Conservation (phyloP, 2,888 invertebrate species). For the Aplocera efformata region DNA sequence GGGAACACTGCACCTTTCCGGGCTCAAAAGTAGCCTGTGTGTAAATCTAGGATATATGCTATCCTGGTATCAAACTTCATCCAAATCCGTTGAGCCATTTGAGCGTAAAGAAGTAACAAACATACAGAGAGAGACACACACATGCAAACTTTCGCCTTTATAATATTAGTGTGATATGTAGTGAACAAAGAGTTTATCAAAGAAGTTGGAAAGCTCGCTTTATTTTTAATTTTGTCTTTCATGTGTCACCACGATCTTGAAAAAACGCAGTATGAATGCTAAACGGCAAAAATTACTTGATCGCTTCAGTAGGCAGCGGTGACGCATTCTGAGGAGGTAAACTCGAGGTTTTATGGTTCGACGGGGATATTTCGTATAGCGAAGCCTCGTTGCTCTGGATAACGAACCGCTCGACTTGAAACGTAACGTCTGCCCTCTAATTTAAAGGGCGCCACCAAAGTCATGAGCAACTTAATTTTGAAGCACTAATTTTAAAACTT, state of each 20-base stretch:
- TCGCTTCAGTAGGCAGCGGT: slow-evolving; percentile 23
- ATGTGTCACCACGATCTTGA: slow-evolving; percentile 15
- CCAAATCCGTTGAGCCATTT: too few relatives aligned
- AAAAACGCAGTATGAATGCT: slow-evolving; percentile 9
- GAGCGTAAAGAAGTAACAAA: too few relatives aligned
- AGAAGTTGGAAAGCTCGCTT: slow-evolving; percentile 8
- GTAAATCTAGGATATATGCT: too few relatives aligned
- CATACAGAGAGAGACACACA: too few relatives aligned
- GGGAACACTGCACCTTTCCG: too few relatives aligned
- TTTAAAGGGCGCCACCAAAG: slow-evolving; percentile 30
- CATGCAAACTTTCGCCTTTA: too few relatives aligned
- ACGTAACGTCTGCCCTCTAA: slow-evolving; percentile 38
- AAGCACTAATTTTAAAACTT: slow-evolving; percentile 2
- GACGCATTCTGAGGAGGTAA: slow-evolving; percentile 42
- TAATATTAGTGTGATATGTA: too few relatives aligned
- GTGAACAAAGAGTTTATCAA: slow-evolving; percentile 9
- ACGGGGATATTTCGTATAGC: slow-evolving; percentile 32
- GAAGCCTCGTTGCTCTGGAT: slow-evolving; percentile 14
- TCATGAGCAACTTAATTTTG: slow-evolving; percentile 20
- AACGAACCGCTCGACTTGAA: slow-evolving; percentile 19
- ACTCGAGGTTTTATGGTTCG: slow-evolving; percentile 42
- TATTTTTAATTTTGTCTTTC: slow-evolving; percentile 11
- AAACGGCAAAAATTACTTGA: slow-evolving; percentile 16
- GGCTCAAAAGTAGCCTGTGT: too few relatives aligned
- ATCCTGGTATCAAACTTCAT: too few relatives aligned